These are phyloP conservation scores for Tinea trinotella DNA, from an alignment of 2,888 invertebrate genomes.

Conservation along the genomic window DNA sequence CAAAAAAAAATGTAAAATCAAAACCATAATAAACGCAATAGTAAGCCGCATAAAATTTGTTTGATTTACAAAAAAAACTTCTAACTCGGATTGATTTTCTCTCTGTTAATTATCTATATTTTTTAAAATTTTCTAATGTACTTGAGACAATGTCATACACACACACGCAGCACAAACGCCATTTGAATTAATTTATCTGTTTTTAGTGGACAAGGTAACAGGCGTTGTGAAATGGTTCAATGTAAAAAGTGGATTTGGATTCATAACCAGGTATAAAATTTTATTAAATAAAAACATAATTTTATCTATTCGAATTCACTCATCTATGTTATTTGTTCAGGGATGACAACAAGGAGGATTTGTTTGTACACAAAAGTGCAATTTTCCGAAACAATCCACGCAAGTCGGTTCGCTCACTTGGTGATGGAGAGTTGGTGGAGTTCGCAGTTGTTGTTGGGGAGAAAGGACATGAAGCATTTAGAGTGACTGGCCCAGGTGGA, in stretches of 20 bases:
- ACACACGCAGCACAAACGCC: too few species aligned
- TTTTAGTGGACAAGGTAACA: constrained; percentile 96
- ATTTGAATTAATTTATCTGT: too few species aligned
- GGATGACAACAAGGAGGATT: constrained; percentile 99
- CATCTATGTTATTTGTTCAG: too few species aligned
- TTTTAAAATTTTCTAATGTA: too few species aligned
- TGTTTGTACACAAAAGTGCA: constrained; percentile 99
- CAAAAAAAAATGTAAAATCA: too few species aligned
- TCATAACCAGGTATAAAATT: constrained; percentile 92
- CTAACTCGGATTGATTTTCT: too few species aligned
- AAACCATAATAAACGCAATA: too few species aligned
- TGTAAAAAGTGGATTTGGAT: constrained; percentile 98
- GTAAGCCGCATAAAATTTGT: too few species aligned
- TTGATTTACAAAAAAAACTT: too few species aligned
- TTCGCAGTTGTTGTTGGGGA: constrained; percentile 99
- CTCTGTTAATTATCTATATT: too few species aligned
- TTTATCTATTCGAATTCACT: not conserved
- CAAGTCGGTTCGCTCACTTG: constrained; percentile 98
- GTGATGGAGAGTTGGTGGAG: constrained; percentile 97
- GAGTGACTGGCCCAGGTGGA: constrained; percentile 97
- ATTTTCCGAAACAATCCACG: constrained; percentile 98
- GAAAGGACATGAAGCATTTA: constrained; percentile 98
- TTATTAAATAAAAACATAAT: not conserved
- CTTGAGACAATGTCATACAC: too few species aligned
- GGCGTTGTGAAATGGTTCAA: constrained; percentile 99